These are phyloP conservation scores for Silurus asotus DNA, from an alignment of 2,113 vertebrate genomes.

Conservation along the genomic window DNA sequence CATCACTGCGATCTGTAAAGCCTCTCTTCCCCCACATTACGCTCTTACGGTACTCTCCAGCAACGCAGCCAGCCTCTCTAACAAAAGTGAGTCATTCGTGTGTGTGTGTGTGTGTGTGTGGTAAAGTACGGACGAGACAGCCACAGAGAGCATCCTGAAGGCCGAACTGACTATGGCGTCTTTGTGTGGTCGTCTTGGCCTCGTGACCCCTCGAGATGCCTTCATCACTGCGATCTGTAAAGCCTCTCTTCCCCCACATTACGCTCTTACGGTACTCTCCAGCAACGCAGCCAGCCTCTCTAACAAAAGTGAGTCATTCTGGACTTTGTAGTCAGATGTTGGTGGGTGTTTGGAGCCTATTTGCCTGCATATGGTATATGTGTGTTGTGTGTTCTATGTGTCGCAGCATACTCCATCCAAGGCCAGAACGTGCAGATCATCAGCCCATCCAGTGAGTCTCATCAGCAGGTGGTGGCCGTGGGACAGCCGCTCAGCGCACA, in stretches of 20 bases:
- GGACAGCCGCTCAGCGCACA: slow-evolving; percentile 93
- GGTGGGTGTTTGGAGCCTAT: background rate
- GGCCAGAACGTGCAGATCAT: slow-evolving; percentile 96
- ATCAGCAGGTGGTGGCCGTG: slow-evolving; percentile 98
- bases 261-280: slow-evolving; percentile 90
- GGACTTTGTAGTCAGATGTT: background rate
- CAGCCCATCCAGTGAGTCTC: slow-evolving; percentile 97
- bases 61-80: slow-evolving; percentile 78
- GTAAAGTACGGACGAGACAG: slow-evolving; percentile 92
- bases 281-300: slow-evolving; percentile 79
- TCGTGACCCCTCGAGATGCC: slow-evolving; percentile 95
- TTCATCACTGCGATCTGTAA: slow-evolving; percentile 99
- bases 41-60: slow-evolving; percentile 89
- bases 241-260: slow-evolving; percentile 95
- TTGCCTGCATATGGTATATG: background rate
- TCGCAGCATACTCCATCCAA: slow-evolving; percentile 93
- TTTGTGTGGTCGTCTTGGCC: slow-evolving; percentile 87
- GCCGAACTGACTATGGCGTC: slow-evolving; percentile 95
- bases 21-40: slow-evolving; percentile 95
- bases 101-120: slow-evolving; percentile 41
- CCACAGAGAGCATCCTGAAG: slow-evolving; percentile 97
- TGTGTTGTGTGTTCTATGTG: slow-evolving; percentile 47
- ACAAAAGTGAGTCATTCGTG: slow-evolving; percentile 80
- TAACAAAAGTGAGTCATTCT: slow-evolving; percentile 82
- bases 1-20: slow-evolving; percentile 98